A percentile compares a stretch with the other conserved stretches of the same genome.
phyloP scores from a whole-genome alignment of 1,140 invertebrate species.

The Anastrepha obliqua region DNA sequence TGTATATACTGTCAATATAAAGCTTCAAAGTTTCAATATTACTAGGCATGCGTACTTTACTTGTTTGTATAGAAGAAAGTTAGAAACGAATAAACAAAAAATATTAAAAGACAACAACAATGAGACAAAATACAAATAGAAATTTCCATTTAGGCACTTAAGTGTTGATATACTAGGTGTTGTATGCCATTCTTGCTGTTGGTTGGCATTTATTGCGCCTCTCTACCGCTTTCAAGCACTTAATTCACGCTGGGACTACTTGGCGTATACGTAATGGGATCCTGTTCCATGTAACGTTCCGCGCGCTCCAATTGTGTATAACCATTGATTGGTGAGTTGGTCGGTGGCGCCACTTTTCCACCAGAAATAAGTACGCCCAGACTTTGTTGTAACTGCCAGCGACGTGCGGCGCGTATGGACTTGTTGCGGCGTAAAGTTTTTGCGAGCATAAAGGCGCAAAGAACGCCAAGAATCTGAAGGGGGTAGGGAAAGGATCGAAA shows the following conservation, averaged over 20 bases:
- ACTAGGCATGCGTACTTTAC: no score
- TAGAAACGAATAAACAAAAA: not conserved
- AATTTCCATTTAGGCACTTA: slow-evolving; percentile 2
- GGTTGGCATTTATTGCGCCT: not conserved
- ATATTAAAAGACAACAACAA: slow-evolving; percentile 6
- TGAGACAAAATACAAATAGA: slow-evolving; percentile 2
- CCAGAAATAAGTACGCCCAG: slow-evolving; percentile 74
- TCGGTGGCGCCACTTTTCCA: slow-evolving; percentile 67
- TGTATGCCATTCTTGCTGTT: not conserved
- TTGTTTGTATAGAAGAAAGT: not conserved
- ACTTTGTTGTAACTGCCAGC: slow-evolving; percentile 80
- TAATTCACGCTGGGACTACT: slow-evolving; percentile 73
- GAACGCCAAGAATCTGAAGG: slow-evolving; percentile 86
- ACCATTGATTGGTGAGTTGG: slow-evolving; percentile 67
- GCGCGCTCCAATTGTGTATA: slow-evolving; percentile 71
- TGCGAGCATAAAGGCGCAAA: slow-evolving; percentile 90
- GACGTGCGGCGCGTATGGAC: slow-evolving; percentile 80
- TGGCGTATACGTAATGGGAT: slow-evolving; percentile 69
- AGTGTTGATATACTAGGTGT: not conserved
- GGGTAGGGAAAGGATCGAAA: not conserved
- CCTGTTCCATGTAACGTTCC: slow-evolving; percentile 61
- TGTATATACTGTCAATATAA: not conserved
- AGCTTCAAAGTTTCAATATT: not conserved
- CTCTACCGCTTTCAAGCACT: not conserved
- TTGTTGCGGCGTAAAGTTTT: slow-evolving; percentile 88